Evolutionary conservation across 2,888 invertebrate genomes (phyloP), one percentile per base, ranked within the genome.

Genomic region (Octodonta nipae): DNA sequence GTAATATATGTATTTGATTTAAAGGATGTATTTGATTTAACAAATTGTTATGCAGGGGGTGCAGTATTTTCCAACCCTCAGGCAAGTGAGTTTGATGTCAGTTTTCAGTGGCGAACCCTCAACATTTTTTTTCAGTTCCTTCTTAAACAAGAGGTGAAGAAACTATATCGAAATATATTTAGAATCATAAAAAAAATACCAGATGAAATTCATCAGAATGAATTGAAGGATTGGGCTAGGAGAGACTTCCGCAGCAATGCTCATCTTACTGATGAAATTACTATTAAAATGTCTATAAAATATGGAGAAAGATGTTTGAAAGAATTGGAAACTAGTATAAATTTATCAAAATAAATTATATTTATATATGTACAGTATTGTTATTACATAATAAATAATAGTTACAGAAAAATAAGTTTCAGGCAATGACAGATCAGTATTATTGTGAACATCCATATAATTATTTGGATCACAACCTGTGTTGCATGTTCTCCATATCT

Each of bases 81-180:
- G 22, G 22, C 11, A 4, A 22, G 2, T 10, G 22, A n/a, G 22
- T 11, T 10, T 10, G 10, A 10, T 4, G 2, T 4, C n/a, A 20
- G 3, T 22, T 11, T 4, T 22, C 22, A 4, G 4, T 11, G 3
- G 11, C 22, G 4, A 10, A 3, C 22, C 11, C 22, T 10, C 22
- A 7, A 10, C n/a, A n/a, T 4, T 22, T 2, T n/a, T 37, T 71
- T 70, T 14, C 58, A 87, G 86, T 87, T 87, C 57, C 70, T 87
- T 58, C 57, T 83, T 15, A 73, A 82, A 7, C 77, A 79, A 61
- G 78, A 86, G 61, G 85, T 85, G 0, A 55, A 85, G 12, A 77
- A 74, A 47, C 58, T 86, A 1, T 87, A 86, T 50, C 66, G 80
- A 41, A 71, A 76, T 40, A 77, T 86, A 37, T 70, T 84, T 44